phyloP scores from a whole-genome alignment of 2,113 vertebrate species.

The Zingel zingel region DNA sequence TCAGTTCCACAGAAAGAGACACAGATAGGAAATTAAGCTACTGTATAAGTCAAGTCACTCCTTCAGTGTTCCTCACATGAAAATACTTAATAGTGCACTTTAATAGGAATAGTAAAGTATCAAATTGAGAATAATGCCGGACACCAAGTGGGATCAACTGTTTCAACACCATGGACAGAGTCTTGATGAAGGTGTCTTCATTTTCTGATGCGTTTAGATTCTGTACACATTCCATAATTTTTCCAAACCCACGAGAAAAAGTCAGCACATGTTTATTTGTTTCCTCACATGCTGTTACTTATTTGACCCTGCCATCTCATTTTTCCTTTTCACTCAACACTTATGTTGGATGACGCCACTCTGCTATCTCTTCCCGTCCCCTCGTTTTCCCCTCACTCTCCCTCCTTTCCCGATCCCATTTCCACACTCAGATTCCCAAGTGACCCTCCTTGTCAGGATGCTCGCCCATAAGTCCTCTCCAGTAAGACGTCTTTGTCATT shows the following conservation, averaged over 20 bases:
- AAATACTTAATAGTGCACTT: background rate
- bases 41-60: background rate
- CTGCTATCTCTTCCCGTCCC: background rate
- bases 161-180: background rate
- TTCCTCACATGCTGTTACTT: background rate
- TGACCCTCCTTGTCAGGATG: constrained; percentile 30
- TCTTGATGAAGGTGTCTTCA: background rate
- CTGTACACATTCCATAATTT: background rate
- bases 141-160: too few relatives aligned
- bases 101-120: too few relatives aligned
- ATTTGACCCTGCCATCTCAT: background rate
- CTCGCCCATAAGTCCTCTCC: background rate
- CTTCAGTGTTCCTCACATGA: background rate
- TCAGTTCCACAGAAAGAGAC: background rate
- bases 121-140: background rate
- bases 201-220: background rate
- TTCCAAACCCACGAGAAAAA: background rate
- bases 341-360: background rate
- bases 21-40: too few relatives aligned
- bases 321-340: background rate
- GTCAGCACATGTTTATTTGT: background rate
- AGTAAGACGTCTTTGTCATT: constrained; percentile 35
- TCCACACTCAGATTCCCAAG: constrained; percentile 14
- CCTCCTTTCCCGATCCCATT: background rate
- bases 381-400: too few relatives aligned